Evolutionary conservation across 35 echinoderm and acorn worm genomes (phyloP).

Genomic region (Eucidaris tribuloides): DNA sequence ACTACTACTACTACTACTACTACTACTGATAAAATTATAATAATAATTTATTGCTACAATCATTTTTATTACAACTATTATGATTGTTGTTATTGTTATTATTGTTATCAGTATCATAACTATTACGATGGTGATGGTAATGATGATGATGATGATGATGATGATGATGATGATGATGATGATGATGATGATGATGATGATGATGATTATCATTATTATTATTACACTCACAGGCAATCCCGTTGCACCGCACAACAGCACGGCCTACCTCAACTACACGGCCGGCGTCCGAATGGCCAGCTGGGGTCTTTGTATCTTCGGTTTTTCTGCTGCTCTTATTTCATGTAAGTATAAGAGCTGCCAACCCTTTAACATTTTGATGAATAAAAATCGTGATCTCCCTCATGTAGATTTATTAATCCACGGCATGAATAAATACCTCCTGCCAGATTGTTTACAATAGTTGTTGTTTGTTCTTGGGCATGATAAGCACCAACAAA

Average conservation of each 20-base stretch:
- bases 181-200: not conserved
- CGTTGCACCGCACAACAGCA: not conserved
- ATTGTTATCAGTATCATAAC: not conserved
- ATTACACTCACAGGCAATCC: not conserved
- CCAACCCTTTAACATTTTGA: no score
- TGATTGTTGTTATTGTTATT: not conserved
- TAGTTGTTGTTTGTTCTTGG: no score
- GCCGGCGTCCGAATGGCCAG: not conserved
- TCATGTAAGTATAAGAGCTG: conserved; percentile 4
- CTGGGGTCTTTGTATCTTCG: conserved; percentile 17
- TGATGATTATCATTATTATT: not conserved
- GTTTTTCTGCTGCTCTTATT: not conserved
- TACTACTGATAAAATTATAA: not conserved
- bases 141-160: not conserved
- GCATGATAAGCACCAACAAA: no score
- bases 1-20: not conserved
- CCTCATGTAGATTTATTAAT: no score
- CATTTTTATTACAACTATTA: not conserved
- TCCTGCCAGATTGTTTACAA: no score
- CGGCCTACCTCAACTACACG: not conserved
- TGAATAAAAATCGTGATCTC: no score
- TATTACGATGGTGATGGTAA: not conserved
- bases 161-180: not conserved
- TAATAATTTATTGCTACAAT: not conserved
- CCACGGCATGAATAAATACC: no score